Evolutionary conservation across 2,888 invertebrate species (phyloP).

Genomic region (Noctua comes): DNA sequence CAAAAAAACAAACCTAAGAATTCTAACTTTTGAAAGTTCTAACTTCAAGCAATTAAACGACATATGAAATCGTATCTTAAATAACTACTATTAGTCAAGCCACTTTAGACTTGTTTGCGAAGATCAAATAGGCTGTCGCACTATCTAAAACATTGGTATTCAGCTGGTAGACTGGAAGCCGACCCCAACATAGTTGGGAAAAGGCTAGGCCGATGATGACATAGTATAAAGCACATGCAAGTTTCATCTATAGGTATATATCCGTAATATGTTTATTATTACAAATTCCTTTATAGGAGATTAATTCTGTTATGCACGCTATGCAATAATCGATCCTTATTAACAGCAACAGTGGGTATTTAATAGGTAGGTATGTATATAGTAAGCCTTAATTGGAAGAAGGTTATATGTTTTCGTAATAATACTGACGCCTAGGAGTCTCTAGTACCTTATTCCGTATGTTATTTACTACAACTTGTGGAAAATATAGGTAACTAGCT

Average conservation of each 20-base stretch:
- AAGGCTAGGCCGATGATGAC: not conserved
- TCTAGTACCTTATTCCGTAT: not conserved
- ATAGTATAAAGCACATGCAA: not conserved
- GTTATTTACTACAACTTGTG: not conserved
- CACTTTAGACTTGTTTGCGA: too few species aligned
- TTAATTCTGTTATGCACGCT: slow-evolving; percentile 3
- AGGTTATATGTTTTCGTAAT: not conserved
- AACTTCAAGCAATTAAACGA: too few species aligned
- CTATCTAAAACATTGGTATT: not conserved
- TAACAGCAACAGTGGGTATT: not conserved
- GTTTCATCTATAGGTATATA: not conserved
- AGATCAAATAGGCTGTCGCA: not conserved
- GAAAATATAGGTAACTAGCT: too few species aligned
- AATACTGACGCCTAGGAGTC: slow-evolving; percentile 9
- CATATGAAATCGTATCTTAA: too few species aligned
- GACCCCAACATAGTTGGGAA: not conserved
- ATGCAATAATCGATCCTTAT: not conserved
- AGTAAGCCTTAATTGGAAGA: not conserved
- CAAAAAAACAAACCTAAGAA: too few species aligned
- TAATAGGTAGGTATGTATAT: not conserved
- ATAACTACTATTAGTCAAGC: too few species aligned
- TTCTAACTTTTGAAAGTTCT: too few species aligned
- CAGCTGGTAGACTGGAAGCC: not conserved
- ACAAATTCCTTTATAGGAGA: too few species aligned
- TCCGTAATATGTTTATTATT: too few species aligned